A percentile compares a stretch with the other conserved stretches of the same genome.
Conservation (phyloP, 2,797 vertebrate species). For the Ceryle rudis region DNA sequence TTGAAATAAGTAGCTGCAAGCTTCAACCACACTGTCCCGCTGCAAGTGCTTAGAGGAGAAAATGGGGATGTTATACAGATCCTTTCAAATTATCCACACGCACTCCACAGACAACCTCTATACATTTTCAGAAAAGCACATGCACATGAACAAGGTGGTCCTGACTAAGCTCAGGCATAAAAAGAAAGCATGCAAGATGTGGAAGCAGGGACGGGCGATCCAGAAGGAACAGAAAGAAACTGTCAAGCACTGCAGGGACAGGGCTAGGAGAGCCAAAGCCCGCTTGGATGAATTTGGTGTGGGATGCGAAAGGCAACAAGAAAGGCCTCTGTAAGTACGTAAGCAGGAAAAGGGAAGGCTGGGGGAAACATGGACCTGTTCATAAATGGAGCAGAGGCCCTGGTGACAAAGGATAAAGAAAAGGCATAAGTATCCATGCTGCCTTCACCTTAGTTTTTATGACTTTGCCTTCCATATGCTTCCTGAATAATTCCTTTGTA, state of each 20-base stretch:
- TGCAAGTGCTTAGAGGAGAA: not conserved
- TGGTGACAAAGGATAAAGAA: not conserved
- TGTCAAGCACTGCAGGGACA: not conserved
- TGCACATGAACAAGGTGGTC: not conserved
- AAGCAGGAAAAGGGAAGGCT: not conserved
- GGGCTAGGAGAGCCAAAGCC: not conserved
- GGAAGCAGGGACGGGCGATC: accelerated
- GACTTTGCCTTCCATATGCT: not conserved
- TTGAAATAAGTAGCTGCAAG: not conserved
- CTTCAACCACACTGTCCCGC: not conserved
- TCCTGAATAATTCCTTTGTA: not conserved
- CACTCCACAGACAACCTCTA: not conserved
- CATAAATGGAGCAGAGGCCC: accelerated
- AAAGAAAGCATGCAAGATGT: not conserved
- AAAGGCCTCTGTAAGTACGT: not conserved
- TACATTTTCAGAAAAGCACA: not conserved
- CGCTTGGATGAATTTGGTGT: not conserved
- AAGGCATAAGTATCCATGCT: not conserved
- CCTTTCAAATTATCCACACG: not conserved
- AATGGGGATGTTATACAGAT: not conserved
- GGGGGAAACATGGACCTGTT: not conserved
- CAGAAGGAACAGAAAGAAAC: not conserved
- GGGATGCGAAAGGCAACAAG: not conserved
- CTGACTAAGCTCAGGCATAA: not conserved
- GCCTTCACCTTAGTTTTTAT: not conserved